These are phyloP conservation scores for Stegastes partitus DNA, from an alignment of 2,113 vertebrate species.

Conservation along the genomic window DNA sequence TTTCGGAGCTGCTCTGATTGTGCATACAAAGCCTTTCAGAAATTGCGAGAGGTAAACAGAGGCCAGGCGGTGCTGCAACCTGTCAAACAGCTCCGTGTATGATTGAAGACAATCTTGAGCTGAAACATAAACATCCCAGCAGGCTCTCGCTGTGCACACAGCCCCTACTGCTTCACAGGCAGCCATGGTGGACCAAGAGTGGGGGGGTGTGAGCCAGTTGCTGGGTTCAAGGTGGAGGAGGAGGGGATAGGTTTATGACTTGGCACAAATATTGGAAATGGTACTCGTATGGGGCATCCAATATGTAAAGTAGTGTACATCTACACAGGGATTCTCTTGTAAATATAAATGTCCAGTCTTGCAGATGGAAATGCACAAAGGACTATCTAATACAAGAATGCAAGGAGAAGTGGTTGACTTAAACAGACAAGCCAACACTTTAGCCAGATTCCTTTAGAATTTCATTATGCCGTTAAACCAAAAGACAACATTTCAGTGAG, in stretches of 20 bases:
- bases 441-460: neutral
- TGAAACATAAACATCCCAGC: conserved; percentile 83
- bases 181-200: conserved; percentile 59
- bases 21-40: conserved; percentile 80
- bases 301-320: conserved; percentile 8
- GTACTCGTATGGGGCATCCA: conserved; percentile 36
- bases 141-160: conserved; percentile 65
- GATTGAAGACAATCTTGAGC: conserved; percentile 86
- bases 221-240: conserved; percentile 51
- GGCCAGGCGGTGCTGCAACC: conserved; percentile 80
- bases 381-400: neutral
- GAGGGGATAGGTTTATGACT: conserved; percentile 53
- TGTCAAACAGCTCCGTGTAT: conserved; percentile 85
- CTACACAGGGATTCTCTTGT: neutral
- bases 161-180: conserved; percentile 59
- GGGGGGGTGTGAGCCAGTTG: conserved; percentile 38
- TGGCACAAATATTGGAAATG: conserved; percentile 53
- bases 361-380: conserved; percentile 22
- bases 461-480: neutral
- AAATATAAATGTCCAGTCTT: neutral
- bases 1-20: conserved; percentile 76
- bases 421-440: neutral
- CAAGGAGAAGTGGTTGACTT: no score
- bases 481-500: neutral
- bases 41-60: conserved; percentile 84